These are phyloP conservation scores for Aspiorhynchus laticeps DNA, from an alignment of 2,113 vertebrate genomes.

Conservation along the genomic window DNA sequence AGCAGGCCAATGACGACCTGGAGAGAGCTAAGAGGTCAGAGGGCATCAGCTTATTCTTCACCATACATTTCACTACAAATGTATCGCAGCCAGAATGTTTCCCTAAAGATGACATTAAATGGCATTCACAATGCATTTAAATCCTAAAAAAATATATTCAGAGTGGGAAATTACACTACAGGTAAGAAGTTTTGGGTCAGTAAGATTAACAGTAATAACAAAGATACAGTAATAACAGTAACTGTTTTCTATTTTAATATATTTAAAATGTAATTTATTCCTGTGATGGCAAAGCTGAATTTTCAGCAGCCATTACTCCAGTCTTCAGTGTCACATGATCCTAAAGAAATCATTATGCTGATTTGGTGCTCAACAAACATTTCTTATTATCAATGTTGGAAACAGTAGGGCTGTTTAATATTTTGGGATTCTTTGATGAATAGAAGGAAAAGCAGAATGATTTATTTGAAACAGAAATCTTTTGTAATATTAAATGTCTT, in stretches of 20 bases:
- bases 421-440: not conserved
- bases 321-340: not conserved
- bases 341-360: not conserved
- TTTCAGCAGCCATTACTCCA: not conserved
- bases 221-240: not conserved
- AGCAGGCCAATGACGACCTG: conserved; percentile 97
- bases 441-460: not conserved
- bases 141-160: not conserved
- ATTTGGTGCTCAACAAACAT: not conserved
- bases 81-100: not conserved
- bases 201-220: too few species aligned
- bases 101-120: not conserved
- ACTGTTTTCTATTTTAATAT: not conserved
- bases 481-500: too few species aligned
- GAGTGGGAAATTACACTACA: too few species aligned
- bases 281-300: not conserved
- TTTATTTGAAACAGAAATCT: not conserved
- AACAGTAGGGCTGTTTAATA: not conserved
- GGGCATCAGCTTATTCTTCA: not conserved
- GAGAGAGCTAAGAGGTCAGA: conserved; percentile 92
- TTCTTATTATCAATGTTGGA: not conserved
- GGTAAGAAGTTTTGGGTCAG: not conserved
- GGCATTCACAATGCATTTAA: not conserved
- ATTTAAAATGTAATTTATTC: not conserved
- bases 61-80: not conserved